These are phyloP conservation scores for Lagopus leucura DNA, from an alignment of 2,113 vertebrate species.

Conservation along the genomic window DNA sequence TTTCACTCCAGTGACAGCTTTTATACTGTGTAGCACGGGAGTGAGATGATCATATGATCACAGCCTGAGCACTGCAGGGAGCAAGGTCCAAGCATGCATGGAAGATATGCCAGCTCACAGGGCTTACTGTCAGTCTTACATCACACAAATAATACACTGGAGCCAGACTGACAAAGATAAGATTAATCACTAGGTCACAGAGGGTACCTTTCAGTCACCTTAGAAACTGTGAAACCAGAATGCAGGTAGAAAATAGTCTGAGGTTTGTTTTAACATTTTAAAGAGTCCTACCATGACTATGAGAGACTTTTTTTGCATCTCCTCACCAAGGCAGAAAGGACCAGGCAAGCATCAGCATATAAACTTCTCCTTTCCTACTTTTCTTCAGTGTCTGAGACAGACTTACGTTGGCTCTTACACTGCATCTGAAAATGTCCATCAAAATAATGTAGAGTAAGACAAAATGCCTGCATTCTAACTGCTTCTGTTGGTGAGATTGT, in stretches of 20 bases:
- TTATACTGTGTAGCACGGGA: background rate
- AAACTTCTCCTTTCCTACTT: background rate
- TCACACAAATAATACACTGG: background rate
- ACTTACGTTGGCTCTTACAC: background rate
- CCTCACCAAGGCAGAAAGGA: accelerated
- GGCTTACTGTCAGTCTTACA: background rate
- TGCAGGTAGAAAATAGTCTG: background rate
- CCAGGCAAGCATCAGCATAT: background rate
- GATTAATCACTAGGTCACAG: background rate
- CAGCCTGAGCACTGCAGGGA: background rate
- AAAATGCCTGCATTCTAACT: background rate
- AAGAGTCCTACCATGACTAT: background rate
- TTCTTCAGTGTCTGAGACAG: background rate
- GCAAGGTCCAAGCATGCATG: background rate
- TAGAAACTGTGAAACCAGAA: background rate
- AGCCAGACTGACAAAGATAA: background rate
- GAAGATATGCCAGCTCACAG: background rate
- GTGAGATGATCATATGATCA: background rate
- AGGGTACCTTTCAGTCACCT: background rate
- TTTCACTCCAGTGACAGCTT: background rate
- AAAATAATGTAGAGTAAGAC: background rate
- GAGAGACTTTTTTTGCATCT: background rate
- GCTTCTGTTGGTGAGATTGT: background rate
- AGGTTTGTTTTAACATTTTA: background rate
- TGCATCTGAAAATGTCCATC: background rate